These are phyloP conservation scores for Sminthurinus aureus DNA, from an alignment of 2,888 invertebrate genomes.

Conservation along the genomic window DNA sequence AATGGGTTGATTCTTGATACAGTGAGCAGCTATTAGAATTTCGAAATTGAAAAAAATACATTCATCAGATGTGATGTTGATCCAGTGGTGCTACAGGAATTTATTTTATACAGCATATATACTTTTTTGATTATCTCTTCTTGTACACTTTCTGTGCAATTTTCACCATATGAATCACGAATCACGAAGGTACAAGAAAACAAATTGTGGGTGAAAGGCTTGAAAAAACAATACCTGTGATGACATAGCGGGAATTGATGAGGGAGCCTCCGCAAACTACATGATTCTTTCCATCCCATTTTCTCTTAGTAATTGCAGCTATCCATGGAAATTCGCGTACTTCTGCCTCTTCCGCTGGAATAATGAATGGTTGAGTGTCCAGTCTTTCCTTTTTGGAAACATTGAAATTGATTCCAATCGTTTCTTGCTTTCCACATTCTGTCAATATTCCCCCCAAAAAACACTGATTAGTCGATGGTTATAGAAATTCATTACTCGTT, in stretches of 20 bases:
- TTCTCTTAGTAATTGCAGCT: conserved; percentile 23
- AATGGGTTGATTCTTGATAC: conserved; percentile 20
- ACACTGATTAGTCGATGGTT: not conserved
- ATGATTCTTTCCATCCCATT: conserved; percentile 18
- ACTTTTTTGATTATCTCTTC: no score
- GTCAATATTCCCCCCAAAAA: not conserved
- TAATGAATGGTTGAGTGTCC: conserved; percentile 1
- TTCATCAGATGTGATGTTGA: no score
- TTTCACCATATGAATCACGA: no score
- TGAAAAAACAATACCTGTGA: conserved; percentile 12
- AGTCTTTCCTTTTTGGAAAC: not conserved
- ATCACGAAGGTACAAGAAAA: no score
- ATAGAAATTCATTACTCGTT: not conserved
- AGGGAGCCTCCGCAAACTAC: conserved; percentile 30
- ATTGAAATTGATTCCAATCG: not conserved
- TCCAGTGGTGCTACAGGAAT: no score
- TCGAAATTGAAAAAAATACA: not conserved
- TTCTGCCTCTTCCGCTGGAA: conserved; percentile 20
- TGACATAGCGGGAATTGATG: conserved; percentile 39
- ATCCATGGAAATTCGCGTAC: conserved; percentile 8
- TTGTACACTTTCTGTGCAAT: no score
- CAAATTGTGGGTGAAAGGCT: no score
- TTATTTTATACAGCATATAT: no score
- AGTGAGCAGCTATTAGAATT: conserved; percentile 23
- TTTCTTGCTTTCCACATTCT: not conserved